phyloP scores from a whole-genome alignment of 1,140 invertebrate species.

The Polypedilum vanderplanki region DNA sequence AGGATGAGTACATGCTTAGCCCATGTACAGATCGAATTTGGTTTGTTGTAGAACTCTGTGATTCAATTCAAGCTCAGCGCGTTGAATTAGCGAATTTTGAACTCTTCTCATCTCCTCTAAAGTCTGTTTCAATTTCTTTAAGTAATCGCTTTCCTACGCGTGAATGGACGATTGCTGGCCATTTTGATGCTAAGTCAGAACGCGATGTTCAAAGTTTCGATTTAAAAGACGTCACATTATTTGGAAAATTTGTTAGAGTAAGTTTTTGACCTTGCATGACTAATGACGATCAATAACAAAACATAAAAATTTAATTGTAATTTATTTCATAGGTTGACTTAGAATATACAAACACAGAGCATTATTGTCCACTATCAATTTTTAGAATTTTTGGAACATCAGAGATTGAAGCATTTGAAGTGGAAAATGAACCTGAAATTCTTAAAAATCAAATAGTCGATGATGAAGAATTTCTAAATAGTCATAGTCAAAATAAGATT shows the following conservation, averaged over 20 bases:
- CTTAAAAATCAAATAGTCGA: conserved; percentile 56
- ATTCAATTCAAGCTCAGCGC: conserved; percentile 89
- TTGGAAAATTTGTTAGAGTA: conserved; percentile 85
- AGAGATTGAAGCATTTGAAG: conserved; percentile 79
- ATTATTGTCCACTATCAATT: conserved; percentile 93
- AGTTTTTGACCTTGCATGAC: not conserved
- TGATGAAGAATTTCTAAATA: conserved; percentile 54
- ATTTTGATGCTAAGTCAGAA: conserved; percentile 80
- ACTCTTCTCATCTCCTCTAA: conserved; percentile 93
- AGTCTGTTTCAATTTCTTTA: conserved; percentile 78
- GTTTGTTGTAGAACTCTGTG: conserved; percentile 97
- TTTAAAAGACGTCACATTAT: conserved; percentile 62
- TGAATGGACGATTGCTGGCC: conserved; percentile 84
- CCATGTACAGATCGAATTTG: conserved; percentile 86
- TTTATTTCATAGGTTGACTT: conserved; percentile 57
- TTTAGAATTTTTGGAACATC: conserved; percentile 87
- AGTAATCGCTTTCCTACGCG: conserved; percentile 86
- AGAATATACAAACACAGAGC: conserved; percentile 86
- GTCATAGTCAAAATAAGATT: conserved; percentile 39
- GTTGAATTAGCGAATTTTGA: conserved; percentile 97
- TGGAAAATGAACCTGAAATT: conserved; percentile 47
- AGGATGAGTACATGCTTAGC: conserved; percentile 97
- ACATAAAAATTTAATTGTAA: not conserved
- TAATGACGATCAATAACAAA: not conserved
- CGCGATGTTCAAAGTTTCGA: conserved; percentile 82